These are phyloP conservation scores for Collichthys lucidus DNA, from an alignment of 2,113 vertebrate species.

Conservation along the genomic window DNA sequence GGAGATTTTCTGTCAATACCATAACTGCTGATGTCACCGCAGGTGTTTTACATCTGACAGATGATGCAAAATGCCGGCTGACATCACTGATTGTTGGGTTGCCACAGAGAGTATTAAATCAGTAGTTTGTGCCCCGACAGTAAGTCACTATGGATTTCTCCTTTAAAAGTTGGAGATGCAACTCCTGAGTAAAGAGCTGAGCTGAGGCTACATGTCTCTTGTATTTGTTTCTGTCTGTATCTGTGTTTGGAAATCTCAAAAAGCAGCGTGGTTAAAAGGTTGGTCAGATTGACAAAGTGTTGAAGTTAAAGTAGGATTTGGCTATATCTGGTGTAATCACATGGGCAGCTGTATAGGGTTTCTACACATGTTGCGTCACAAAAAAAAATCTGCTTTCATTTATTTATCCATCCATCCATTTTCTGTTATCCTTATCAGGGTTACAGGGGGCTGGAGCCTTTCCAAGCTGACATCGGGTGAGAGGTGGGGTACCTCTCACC, in stretches of 20 bases:
- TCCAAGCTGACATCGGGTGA: too few relatives aligned
- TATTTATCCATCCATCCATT: too few relatives aligned
- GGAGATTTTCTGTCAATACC: conserved; percentile 7
- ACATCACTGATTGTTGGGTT: not conserved
- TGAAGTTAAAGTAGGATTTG: too few relatives aligned
- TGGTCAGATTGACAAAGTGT: not conserved
- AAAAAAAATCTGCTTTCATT: too few relatives aligned
- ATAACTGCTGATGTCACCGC: conserved; percentile 22
- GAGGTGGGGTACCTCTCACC: too few relatives aligned
- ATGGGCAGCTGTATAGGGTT: too few relatives aligned
- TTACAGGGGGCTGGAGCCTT: too few relatives aligned
- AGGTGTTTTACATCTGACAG: conserved; percentile 21
- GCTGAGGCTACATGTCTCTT: not conserved
- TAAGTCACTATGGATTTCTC: not conserved
- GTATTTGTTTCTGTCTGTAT: not conserved
- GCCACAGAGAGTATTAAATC: not conserved
- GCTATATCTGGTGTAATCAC: too few relatives aligned
- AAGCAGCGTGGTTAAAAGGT: not conserved
- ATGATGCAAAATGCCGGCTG: conserved; percentile 3
- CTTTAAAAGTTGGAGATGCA: not conserved
- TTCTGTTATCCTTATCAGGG: too few relatives aligned
- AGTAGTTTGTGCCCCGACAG: not conserved
- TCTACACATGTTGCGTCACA: too few relatives aligned
- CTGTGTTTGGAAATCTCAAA: not conserved
- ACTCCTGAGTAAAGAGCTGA: not conserved